phyloP scores from a whole-genome alignment of 2,113 vertebrate genomes.

The Atractosteus spatula region DNA sequence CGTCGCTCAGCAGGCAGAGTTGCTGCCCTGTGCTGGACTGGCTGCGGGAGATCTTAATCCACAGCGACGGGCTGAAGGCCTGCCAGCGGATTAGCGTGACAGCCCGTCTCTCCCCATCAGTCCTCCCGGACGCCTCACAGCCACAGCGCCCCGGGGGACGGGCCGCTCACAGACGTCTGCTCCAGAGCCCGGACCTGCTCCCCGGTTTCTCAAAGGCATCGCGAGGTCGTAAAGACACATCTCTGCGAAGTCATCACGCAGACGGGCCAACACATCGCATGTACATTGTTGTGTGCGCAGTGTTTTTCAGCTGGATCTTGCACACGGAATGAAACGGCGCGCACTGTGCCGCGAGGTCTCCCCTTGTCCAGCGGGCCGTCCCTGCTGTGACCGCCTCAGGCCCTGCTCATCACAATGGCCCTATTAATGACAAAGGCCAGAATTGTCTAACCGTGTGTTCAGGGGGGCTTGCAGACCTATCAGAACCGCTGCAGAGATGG shows the following conservation, averaged over 20 bases:
- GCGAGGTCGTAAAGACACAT: neutral
- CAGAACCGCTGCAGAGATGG: too few relatives aligned
- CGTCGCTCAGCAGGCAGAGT: neutral
- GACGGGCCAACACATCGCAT: constrained; percentile 40
- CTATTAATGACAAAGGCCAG: too few relatives aligned
- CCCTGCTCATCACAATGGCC: too few relatives aligned
- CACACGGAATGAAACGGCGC: too few relatives aligned
- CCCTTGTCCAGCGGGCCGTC: too few relatives aligned
- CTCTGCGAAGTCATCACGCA: neutral
- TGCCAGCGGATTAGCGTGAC: constrained; percentile 48
- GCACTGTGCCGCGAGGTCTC: too few relatives aligned
- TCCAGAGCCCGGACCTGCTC: neutral
- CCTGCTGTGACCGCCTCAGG: too few relatives aligned
- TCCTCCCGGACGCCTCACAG: constrained; percentile 13
- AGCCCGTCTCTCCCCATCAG: constrained; percentile 51
- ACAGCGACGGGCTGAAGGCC: constrained; percentile 48
- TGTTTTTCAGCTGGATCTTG: too few relatives aligned
- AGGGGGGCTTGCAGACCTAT: too few relatives aligned
- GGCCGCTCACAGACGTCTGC: neutral
- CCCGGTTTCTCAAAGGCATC: neutral
- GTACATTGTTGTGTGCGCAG: constrained; percentile 25
- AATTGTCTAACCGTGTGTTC: too few relatives aligned
- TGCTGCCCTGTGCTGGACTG: constrained; percentile 17
- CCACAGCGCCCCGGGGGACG: neutral
- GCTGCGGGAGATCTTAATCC: constrained; percentile 45